Conservation (phyloP, 2,113 vertebrate species). For the crab-eating macaque (Macaca fascicularis) region DNA sequence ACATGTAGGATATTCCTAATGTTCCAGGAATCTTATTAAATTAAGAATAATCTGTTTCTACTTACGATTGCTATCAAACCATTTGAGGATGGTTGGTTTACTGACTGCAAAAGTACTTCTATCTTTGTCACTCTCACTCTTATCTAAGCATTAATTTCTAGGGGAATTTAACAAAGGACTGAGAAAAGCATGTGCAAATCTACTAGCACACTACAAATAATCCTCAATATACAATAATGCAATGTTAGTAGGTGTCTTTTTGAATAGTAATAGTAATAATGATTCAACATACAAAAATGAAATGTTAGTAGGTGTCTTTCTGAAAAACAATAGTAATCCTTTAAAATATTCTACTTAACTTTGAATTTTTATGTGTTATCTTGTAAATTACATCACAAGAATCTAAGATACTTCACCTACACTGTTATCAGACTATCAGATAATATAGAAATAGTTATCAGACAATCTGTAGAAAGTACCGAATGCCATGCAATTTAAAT, state of each 20-base stretch:
- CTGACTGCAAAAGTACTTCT: not conserved
- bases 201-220: not conserved
- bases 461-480: too few species aligned
- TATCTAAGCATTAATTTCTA: not conserved
- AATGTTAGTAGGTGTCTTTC: not conserved
- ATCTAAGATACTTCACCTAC: not conserved
- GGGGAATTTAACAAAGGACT: not conserved
- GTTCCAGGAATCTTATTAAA: not conserved
- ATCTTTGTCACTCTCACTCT: not conserved
- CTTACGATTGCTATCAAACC: not conserved
- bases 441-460: not conserved
- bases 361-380: not conserved
- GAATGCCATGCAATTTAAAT: not conserved
- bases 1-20: not conserved
- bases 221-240: not conserved
- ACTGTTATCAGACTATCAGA: not conserved
- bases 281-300: not conserved
- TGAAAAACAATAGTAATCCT: not conserved
- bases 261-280: not conserved
- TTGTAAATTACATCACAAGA: not conserved
- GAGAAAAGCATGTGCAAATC: not conserved
- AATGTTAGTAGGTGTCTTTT: not conserved
- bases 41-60: not conserved
- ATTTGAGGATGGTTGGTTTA: not conserved
- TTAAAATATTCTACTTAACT: not conserved